Evolutionary conservation across 2,113 vertebrate genomes (phyloP), one percentile per base, ranked within the genome.

Genomic region (Ciconia boyciana): DNA sequence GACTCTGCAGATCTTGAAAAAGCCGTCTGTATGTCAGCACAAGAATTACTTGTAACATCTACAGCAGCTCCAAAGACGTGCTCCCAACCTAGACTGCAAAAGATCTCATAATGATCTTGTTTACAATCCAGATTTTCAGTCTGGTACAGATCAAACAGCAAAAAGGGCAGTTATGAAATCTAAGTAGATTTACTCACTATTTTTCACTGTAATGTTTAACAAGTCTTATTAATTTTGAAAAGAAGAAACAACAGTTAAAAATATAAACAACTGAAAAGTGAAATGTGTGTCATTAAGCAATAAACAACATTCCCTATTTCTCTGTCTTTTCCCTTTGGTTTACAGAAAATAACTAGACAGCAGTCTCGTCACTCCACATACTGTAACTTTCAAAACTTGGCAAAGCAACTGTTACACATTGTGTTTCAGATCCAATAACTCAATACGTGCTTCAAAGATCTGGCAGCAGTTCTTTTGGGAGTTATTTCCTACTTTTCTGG

Each of bases 341-440:
- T 88, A 86, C 55, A 89, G n/a, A 93, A 94, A 88, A 80, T 55
- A 95, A 87, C 62, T 29, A 74, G 85, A 86, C 62, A 96, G 85
- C 58, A 89, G 80, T 54, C 72, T 91, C 80, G 54, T 92, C 89
- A 54, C 49, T 90, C 78, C 75, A 43, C 68, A 71, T 46, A 95
- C 93, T 95, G 77, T 48, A 96, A 94, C 89, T 89, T 95, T 91
- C 93, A 85, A 90, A 92, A 77, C 89, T 88, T 97, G 95, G 94
- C 96, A 97, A 81, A 89, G 62, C 54, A 66, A 32, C 58, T 39
- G 54, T 85, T 58, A 52, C 54, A 96, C 60, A 32, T 4, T 79
- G 83, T 64, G 61, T 79, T 96, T 92, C 86, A 66, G 68, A 91
- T 72, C 88, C 77, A 93, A 62, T 52, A 89, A 66, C 77, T 90